Base-by-base conservation (phyloP, 2,113 vertebrate genomes). In the Catharus fuscescens region DNA sequence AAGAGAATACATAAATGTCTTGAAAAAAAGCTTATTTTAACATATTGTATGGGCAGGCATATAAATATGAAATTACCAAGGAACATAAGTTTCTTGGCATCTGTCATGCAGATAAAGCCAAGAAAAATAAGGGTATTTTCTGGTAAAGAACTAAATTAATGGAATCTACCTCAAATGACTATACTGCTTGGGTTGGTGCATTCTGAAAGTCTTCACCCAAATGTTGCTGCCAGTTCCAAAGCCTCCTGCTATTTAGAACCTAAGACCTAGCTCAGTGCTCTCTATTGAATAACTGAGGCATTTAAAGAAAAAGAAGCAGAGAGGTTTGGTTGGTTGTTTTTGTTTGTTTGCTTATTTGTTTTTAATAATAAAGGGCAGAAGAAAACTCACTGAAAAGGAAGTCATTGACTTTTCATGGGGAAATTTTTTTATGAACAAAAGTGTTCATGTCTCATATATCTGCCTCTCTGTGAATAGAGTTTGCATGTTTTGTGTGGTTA, bases 61-160 rank as follows among this genome's bases (percentile, higher is more conserved):
- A 65, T 38, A 85, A 95, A 80, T 73, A 78, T 18, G 47, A 95
- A 87, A 94, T 88, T 86, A 95, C 47, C 64, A 90, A 80, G 38
- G 74, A 95, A 91, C 70, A 54, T 90, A 96, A 91, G 88, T 82
- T 96, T 93, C 92, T 95, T 95, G 80, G 54, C 94, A 80, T 73
- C 40, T 94, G 80, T 88, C 95, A 94, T 77, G 54, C 96, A 96
- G 71, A 87, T 6, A 69, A 62, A 93, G 81, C 81, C 88, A 95
- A 85, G 60, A 73, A 88, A 95, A 88, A 64, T 90, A 79, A 42
- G 19, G 5, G 65, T 83, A 40, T 85, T 88, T 90, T 96, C 50
- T 82, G 42, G 80, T 76, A 90, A 92, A 94, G 64, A 95, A 87
- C 40, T 88, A 91, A 78, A 91, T 69, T 94, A 94, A 91, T 82